Evolutionary conservation across 1,140 invertebrate genomes (phyloP).

Genomic region (Telenomus remus): DNA sequence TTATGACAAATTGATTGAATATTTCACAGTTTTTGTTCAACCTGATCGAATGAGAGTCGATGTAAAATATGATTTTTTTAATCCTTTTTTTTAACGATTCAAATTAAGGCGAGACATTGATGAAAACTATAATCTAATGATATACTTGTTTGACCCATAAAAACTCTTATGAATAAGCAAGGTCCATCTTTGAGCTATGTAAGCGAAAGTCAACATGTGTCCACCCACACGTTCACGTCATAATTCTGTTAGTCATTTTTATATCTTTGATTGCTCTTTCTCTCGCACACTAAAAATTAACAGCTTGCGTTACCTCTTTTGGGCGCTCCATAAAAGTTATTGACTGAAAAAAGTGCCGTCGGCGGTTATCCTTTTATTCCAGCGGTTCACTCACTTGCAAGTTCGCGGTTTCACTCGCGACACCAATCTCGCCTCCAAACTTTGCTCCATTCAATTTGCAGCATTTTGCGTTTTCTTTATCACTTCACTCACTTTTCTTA

Average conservation of each 20-base stretch:
- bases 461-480: background rate
- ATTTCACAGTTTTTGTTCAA: too few relatives aligned
- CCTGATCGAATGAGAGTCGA: too few relatives aligned
- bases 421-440: conserved; percentile 17
- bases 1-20: too few relatives aligned
- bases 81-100: too few relatives aligned
- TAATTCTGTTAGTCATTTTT: conserved; percentile 1
- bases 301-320: conserved; percentile 60
- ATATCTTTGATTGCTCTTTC: too few relatives aligned
- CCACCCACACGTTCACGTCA: conserved; percentile 33
- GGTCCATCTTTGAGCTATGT: too few relatives aligned
- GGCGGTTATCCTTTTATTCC: conserved; percentile 56
- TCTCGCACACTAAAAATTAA: conserved; percentile 16
- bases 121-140: too few relatives aligned
- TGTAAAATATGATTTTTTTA: too few relatives aligned
- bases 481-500: conserved; percentile 30
- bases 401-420: conserved; percentile 53
- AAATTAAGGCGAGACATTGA: too few relatives aligned
- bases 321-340: conserved; percentile 46
- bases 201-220: too few relatives aligned
- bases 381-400: conserved; percentile 63
- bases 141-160: too few relatives aligned
- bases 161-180: too few relatives aligned
- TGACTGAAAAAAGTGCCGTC: conserved; percentile 47
- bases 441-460: background rate